A percentile compares a stretch with the other conserved stretches of the same genome.
phyloP scores from a whole-genome alignment of 1,140 invertebrate genomes.

The Sarcophaga peregrina region DNA sequence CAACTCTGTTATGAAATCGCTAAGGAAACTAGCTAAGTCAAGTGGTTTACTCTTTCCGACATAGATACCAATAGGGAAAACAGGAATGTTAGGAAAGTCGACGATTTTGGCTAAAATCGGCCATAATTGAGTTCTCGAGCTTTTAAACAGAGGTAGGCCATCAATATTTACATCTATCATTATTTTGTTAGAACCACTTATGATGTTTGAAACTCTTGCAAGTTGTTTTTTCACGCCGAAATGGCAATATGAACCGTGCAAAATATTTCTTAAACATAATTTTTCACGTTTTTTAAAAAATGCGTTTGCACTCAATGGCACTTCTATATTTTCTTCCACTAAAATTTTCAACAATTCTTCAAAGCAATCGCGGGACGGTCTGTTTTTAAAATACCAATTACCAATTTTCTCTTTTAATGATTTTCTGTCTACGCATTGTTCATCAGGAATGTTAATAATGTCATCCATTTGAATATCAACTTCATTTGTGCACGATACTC shows the following conservation, averaged over 20 bases:
- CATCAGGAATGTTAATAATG: background rate
- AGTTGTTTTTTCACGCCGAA: slow-evolving; percentile 8
- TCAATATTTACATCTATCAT: slow-evolving; percentile 35
- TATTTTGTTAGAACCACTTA: background rate
- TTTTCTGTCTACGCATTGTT: slow-evolving; percentile 7
- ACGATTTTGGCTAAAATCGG: background rate
- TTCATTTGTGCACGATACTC: background rate
- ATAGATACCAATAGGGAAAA: background rate
- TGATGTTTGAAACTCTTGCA: background rate
- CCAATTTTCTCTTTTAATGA: slow-evolving; percentile 26
- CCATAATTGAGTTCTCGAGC: slow-evolving; percentile 7
- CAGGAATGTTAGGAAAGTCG: background rate
- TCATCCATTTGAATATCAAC: background rate
- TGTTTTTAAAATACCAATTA: background rate
- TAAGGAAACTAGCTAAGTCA: background rate
- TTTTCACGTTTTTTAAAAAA: slow-evolving; percentile 19
- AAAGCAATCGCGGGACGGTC: background rate
- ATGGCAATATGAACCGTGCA: background rate
- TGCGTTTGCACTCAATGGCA: background rate
- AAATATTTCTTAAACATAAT: background rate
- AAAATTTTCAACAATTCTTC: slow-evolving; percentile 31
- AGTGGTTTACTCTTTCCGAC: background rate
- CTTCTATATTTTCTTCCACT: background rate
- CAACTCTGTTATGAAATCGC: slow-evolving; percentile 18
- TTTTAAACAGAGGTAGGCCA: slow-evolving; percentile 17